Evolutionary conservation across 53 echinoderm and acorn worm genomes (phyloP).

Genomic region (Echinometra lucunter): DNA sequence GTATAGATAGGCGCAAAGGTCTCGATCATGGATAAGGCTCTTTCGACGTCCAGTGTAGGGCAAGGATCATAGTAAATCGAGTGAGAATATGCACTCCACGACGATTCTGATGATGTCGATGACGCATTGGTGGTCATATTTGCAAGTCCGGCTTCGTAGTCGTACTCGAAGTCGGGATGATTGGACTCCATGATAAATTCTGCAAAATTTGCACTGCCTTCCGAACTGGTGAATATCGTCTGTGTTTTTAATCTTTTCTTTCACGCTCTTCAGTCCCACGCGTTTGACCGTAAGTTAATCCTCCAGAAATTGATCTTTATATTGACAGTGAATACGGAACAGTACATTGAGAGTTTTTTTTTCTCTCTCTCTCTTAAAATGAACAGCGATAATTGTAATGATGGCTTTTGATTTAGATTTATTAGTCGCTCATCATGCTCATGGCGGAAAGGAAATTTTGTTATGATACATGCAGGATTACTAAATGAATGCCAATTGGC

Average conservation of each 20-base stretch:
- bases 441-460: not conserved
- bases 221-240: not conserved
- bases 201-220: not conserved
- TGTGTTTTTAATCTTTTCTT: not conserved
- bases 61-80: not conserved
- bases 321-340: not conserved
- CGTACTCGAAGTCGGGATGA: not conserved
- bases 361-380: too few relatives aligned
- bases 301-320: not conserved
- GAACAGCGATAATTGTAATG: not conserved
- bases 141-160: not conserved
- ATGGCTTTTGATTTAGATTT: not conserved
- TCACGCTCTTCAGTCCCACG: not conserved
- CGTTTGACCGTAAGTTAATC: not conserved
- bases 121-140: not conserved
- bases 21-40: not conserved
- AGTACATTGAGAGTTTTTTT: not conserved
- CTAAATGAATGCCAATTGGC: not conserved
- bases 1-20: slow-evolving; percentile 53
- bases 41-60: not conserved
- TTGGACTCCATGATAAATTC: not conserved
- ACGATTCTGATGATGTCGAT: not conserved
- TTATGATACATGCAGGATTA: not conserved
- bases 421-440: not conserved
- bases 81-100: not conserved